These are phyloP conservation scores for Phanerotoma sp. DNA, from an alignment of 2,888 invertebrate genomes.

Conservation along the genomic window DNA sequence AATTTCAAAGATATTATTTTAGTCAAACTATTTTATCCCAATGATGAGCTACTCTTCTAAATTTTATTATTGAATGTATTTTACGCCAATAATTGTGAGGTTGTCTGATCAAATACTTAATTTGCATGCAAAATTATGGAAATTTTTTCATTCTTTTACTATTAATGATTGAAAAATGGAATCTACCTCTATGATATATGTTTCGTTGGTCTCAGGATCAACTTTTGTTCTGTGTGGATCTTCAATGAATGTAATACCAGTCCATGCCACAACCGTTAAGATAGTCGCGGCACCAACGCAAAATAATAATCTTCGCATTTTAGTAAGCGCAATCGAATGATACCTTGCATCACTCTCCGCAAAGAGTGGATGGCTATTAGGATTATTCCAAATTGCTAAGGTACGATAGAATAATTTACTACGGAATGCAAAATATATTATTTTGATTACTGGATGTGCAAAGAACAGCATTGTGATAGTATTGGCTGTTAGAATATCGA, in stretches of 20 bases:
- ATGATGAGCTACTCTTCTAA: too few relatives aligned
- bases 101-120: too few relatives aligned
- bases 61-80: too few relatives aligned
- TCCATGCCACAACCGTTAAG: slow-evolving; percentile 69
- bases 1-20: too few relatives aligned
- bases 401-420: slow-evolving; percentile 78
- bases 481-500: slow-evolving; percentile 72
- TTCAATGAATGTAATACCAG: slow-evolving; percentile 77
- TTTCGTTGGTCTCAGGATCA: slow-evolving; percentile 71
- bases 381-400: slow-evolving; percentile 80
- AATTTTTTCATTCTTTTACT: too few relatives aligned
- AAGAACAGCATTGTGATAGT: slow-evolving; percentile 83
- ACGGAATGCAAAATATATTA: slow-evolving; percentile 71
- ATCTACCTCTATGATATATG: slow-evolving; percentile 65
- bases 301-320: slow-evolving; percentile 73
- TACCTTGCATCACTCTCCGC: slow-evolving; percentile 79
- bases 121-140: too few relatives aligned
- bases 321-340: slow-evolving; percentile 71
- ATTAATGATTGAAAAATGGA: not conserved
- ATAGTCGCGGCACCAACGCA: slow-evolving; percentile 67
- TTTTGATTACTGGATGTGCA: slow-evolving; percentile 74
- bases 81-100: too few relatives aligned
- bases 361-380: slow-evolving; percentile 81
- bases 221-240: slow-evolving; percentile 70
- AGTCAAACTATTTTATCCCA: too few relatives aligned